These are phyloP conservation scores for Catharus minimus DNA, from an alignment of 2,113 vertebrate species.

Conservation along the genomic window DNA sequence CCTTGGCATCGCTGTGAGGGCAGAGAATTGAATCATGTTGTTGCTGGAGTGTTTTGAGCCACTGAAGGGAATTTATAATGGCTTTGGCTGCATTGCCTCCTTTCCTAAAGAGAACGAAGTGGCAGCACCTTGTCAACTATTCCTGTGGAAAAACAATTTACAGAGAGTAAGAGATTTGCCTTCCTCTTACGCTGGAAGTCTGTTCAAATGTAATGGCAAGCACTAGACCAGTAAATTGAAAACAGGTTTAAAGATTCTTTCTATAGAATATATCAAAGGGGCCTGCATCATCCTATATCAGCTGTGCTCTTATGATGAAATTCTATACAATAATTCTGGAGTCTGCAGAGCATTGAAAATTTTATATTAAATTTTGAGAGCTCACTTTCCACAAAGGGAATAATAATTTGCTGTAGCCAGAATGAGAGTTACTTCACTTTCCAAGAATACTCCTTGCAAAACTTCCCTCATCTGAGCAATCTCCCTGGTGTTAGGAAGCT, in stretches of 20 bases:
- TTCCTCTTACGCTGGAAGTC: background rate
- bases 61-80: slow-evolving; percentile 35
- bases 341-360: slow-evolving; percentile 45
- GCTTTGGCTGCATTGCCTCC: slow-evolving; percentile 7
- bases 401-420: slow-evolving; percentile 22
- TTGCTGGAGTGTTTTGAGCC: slow-evolving; percentile 1
- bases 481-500: background rate
- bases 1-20: background rate
- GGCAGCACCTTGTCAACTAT: slow-evolving; percentile 39
- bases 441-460: background rate
- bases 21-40: slow-evolving; percentile 19
- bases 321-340: slow-evolving; percentile 44
- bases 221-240: slow-evolving; percentile 68
- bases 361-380: slow-evolving; percentile 44
- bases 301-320: slow-evolving; percentile 32
- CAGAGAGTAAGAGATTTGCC: slow-evolving; percentile 40
- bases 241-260: slow-evolving; percentile 48
- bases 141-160: slow-evolving; percentile 65
- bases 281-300: slow-evolving; percentile 38
- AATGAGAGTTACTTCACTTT: background rate
- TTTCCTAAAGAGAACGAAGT: slow-evolving; percentile 28
- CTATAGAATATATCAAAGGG: slow-evolving; percentile 50
- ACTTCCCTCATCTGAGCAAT: slow-evolving; percentile 10
- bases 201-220: slow-evolving; percentile 38
- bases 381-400: slow-evolving; percentile 16